phyloP scores from a whole-genome alignment of 2,113 vertebrate species.

The Chaetodon trifascialis region DNA sequence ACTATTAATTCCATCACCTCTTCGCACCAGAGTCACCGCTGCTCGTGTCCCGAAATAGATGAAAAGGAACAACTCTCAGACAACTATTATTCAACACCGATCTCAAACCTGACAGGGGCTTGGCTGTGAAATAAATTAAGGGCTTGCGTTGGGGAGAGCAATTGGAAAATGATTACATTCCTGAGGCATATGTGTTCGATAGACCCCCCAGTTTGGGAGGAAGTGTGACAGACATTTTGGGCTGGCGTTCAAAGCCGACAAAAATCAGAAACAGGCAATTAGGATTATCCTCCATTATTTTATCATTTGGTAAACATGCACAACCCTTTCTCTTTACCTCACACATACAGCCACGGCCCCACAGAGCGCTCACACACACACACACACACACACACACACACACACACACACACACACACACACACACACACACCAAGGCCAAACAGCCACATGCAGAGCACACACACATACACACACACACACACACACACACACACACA shows the following conservation, averaged over 20 bases:
- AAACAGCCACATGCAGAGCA: background rate
- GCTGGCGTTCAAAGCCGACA: slow-evolving; percentile 69
- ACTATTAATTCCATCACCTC: slow-evolving; percentile 28
- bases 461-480: no score
- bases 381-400: no score
- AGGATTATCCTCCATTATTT: slow-evolving; percentile 76
- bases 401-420: no score
- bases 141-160: slow-evolving; percentile 37
- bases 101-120: slow-evolving; percentile 46
- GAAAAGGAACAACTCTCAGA: slow-evolving; percentile 51
- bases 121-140: slow-evolving; percentile 65
- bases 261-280: slow-evolving; percentile 79
- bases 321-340: slow-evolving; percentile 40
- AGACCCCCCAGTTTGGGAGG: slow-evolving; percentile 79
- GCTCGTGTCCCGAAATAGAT: slow-evolving; percentile 51
- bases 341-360: slow-evolving; percentile 22
- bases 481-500: background rate
- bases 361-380: background rate
- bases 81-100: slow-evolving; percentile 54
- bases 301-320: slow-evolving; percentile 68
- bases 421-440: slow-evolving; percentile 4
- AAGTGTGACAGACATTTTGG: slow-evolving; percentile 79
- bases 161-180: slow-evolving; percentile 76
- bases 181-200: slow-evolving; percentile 74
- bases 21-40: slow-evolving; percentile 2